Evolutionary conservation across 2,113 vertebrate genomes (phyloP), one percentile per base, ranked within the genome.

Genomic region (Pionites leucogaster): DNA sequence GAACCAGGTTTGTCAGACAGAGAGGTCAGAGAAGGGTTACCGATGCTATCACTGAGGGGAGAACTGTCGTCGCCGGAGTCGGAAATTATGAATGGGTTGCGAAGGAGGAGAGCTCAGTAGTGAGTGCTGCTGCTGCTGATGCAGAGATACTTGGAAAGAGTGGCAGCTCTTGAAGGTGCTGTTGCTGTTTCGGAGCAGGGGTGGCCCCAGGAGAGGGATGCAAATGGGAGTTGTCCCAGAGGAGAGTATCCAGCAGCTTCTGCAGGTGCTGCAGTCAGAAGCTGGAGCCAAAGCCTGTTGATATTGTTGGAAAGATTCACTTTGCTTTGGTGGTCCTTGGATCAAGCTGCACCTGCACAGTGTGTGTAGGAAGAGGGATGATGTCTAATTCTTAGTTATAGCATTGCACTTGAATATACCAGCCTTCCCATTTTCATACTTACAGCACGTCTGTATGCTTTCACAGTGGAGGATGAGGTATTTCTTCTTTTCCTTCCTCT

Each of bases 1-100:
- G 90, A 44, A 85, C 57, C 59, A 33, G 78, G 87, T 90, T 82
- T 67, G 80, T 96, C 87, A 94, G 87, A 95, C 52, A 17, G 89
- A 47, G 95, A 60, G 97, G 97, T 97, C 92, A 96, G 95, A 18
- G 7, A 4, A 27, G 90, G 96, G 94, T 97, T 50, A 95, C 39
- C 4, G 70, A 57, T 94, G 92, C 90, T 95, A 88, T 93, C 77
- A 46, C 69, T 8, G 71, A 72, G 86, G 81, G 86, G 81, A 13
- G 11, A 95, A n/a, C 88, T 94, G 95, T 97, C 82, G 81, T 28
- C 90, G 17, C 79, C 50, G 35, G 47, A 20, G 65, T 86, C 1
- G 0, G 82, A 52, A 95, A 74, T 80, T 18, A 71, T 6, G 82
- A 86, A 62, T 5, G 2, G 37, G 24, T 10, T 41, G 82, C 0